These are phyloP conservation scores for Meiosimyza decipiens DNA, from an alignment of 2,888 invertebrate species.

Conservation along the genomic window DNA sequence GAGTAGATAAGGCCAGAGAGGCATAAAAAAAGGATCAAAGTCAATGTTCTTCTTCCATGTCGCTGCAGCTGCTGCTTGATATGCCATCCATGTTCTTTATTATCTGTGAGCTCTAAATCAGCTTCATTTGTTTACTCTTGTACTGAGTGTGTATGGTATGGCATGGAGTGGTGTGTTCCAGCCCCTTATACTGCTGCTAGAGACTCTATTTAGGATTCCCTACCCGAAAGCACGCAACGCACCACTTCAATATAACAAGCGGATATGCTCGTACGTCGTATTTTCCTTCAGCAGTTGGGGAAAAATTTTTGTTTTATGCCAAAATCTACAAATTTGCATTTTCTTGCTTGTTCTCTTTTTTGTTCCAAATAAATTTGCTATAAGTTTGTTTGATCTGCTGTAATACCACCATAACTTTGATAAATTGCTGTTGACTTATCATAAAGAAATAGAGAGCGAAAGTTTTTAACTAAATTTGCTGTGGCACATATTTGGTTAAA, in stretches of 20 bases:
- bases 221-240: neutral
- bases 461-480: constrained; percentile 18
- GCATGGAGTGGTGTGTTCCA: too few relatives aligned
- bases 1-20: neutral
- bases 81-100: constrained; percentile 10
- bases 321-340: constrained; percentile 22
- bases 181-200: too few relatives aligned
- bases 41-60: constrained; percentile 8
- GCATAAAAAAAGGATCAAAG: constrained; percentile 25
- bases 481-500: neutral
- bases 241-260: neutral
- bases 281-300: neutral
- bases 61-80: neutral
- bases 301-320: constrained; percentile 11
- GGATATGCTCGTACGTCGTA: neutral
- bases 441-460: neutral
- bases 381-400: neutral
- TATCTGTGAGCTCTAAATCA: neutral
- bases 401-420: neutral
- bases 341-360: neutral
- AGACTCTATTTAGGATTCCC: too few relatives aligned
- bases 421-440: neutral
- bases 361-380: constrained; percentile 4
- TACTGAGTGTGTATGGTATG: neutral
- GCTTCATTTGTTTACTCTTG: constrained; percentile 12